Base-by-base conservation (phyloP, 2,888 invertebrate species). In the Drosophila hawaiiensis region DNA sequence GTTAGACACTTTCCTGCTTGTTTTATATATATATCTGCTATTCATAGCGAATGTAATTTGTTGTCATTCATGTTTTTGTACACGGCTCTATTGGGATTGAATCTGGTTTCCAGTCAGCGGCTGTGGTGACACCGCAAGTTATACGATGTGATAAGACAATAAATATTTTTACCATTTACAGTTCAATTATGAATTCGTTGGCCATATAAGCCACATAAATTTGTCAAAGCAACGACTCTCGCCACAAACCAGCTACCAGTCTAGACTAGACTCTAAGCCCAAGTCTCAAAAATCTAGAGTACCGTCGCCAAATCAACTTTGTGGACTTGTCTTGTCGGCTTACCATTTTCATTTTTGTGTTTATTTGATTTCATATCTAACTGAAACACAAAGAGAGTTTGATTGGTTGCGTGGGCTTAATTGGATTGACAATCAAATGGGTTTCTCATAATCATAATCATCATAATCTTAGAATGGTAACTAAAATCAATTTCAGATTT, bases 101-200 rank as follows among this genome's bases (percentile, higher is more conserved):
- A 78, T 73, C 82, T 64, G 73, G 81, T 74, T 80, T 80, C 31
- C 53, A 58, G 25, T 10, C 54, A 35, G 16, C 50, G 82, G 65
- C 67, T 91, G 92, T 92, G 83, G 91, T 92, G 92, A 92, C 92
- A 92, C 81, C 75, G 80, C 85, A 88, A 92, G 92, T 92, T 92
- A 92, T 92, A 92, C 92, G 92, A 92, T 91, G 92, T 92, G 92
- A 92, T 92, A 92, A 92, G 91, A 91, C 91, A 91, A 92, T 92
- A 91, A 92, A 92, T 87, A 91, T 91, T 88, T 92, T 90, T 84
- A 80, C 83, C 80, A 91, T 90, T 91, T 90, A 84, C 91, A 89
- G 89, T 92, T 87, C 91, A 88, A 87, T 89, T 84, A 84, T 84
- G 80, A 72, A 78, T 82, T 68, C 78, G 73, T 61, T 78, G 68